Base-by-base conservation (phyloP, 1,140 invertebrate species). In the Trichonephila clavata region DNA sequence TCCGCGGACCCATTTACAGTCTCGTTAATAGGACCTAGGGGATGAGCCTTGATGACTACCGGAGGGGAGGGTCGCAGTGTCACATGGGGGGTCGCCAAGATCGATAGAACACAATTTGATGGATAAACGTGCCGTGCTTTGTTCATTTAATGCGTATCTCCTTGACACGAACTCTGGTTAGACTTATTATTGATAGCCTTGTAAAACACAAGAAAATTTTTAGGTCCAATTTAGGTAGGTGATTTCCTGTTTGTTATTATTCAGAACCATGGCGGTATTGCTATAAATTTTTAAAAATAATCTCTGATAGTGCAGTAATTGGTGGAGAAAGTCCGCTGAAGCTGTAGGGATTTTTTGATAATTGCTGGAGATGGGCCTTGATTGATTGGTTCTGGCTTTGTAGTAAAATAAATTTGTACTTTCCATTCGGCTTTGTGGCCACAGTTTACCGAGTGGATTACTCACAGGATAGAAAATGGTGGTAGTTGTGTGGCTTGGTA, bases 111-210 rank as follows among this genome's bases (percentile, higher is more conserved):
- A 50, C 61, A 39, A 68, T 88, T 88, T 88, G 65, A 88, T 88
- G 86, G 86, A 88, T 88, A 88, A 88, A 88, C 43, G 86, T 24
- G 68, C 63, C 27, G 10, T 43, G 39, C 60, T 8, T 27, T 86
- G 27, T 32, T 32, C 59, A 39, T 6, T 20, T 88, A 61, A 43
- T 61, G 39, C 24, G 20, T 68, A 32, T 43, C 86, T 63, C 21
- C 32, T 61, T 88, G 61, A 88, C 63, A 61, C 39, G 86, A n/a
- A 32, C 39, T 65, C 27, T 21, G 63, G 86, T 88, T 88, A 88
- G 86, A 8, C 61, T 68, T 68, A 88, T 88, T 61, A 88, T 88
- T 88, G 86, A 88, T 88, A 50, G 86, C 21, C 61, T 88, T 88
- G 61, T 68, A 88, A 88, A 68, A 88, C 63, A 68, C 7, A 20